A percentile compares a stretch with the other conserved stretches of the same genome.
phyloP scores from a whole-genome alignment of 2,113 vertebrate species.

The Myrmecophaga tridactyla region DNA sequence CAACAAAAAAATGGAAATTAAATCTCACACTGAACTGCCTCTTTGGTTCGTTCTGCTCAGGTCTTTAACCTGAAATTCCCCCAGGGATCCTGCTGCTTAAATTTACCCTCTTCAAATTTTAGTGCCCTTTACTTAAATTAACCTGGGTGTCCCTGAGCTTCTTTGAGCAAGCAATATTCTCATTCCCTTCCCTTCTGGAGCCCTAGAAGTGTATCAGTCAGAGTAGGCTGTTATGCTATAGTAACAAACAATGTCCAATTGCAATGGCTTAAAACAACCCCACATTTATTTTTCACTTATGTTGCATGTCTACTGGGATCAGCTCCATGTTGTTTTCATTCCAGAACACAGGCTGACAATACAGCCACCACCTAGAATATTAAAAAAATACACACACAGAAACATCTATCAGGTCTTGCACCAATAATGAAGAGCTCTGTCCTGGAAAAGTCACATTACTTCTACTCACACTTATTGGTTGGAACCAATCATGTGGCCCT shows the following conservation, averaged over 20 bases:
- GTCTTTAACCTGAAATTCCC: conserved; percentile 30
- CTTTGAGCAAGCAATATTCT: neutral
- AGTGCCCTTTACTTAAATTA: conserved; percentile 42
- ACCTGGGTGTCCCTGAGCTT: neutral
- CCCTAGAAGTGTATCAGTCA: neutral
- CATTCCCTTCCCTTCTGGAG: neutral
- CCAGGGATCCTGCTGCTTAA: neutral
- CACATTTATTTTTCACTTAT: neutral
- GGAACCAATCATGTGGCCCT: neutral
- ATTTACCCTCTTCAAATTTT: conserved; percentile 12
- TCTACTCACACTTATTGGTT: neutral
- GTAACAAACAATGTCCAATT: neutral
- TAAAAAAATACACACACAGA: neutral
- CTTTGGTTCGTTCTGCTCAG: conserved; percentile 13
- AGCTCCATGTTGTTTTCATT: neutral
- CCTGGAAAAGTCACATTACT: neutral
- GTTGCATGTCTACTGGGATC: neutral
- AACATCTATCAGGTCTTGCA: neutral
- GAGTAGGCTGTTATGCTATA: neutral
- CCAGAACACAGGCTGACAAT: neutral
- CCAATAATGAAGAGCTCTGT: neutral
- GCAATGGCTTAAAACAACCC: neutral
- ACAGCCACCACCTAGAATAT: neutral
- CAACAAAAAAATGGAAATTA: neutral
- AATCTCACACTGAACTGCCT: neutral